Evolutionary conservation across 2,797 vertebrate species (phyloP), one percentile per base, ranked within the genome.

Genomic region (Halcyon badia): DNA sequence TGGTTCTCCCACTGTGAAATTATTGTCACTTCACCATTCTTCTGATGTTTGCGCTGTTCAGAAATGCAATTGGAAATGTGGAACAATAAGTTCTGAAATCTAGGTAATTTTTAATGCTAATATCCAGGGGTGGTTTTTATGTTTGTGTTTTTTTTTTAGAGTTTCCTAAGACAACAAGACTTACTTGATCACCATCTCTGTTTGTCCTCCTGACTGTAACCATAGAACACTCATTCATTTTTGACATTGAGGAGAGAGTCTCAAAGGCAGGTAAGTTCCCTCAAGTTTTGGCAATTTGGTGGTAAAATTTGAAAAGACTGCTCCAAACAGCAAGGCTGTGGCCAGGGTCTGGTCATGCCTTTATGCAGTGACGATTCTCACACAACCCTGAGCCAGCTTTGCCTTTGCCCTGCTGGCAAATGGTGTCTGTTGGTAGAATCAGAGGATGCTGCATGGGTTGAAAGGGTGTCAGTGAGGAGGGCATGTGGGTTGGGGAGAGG

Each of bases 261-360:
- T 76, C 24, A 7, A n/a, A 49, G 46, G 14, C 9, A 5, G 19
- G 41, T 35, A 72, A 51, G 25, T n/a, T 84, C 12, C 14, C 19
- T 3, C 7, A 14, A 3, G 48, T 51, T 70, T 35, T 76, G 35
- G 3, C 14, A 49, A 8, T 33, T 61, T 3, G 2, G 7, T 31
- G 28, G 31, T 26, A 41, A 26, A 58, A 15, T 48, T 48, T 41
- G 49, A 21, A 37, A 49, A 0, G 5, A 17, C 12, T 17, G 18
- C 3, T 68, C 25, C 24, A 13, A 5, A 14, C 16, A 7, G 12
- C 4, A 2, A 33, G 65, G 62, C 28, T 65, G 21, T 3, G 10
- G 10, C 22, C 0, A 0, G 14, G 13, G 6, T 52, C 13, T 1
- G 2, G 25, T 25, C 62, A 6, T 41, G 30, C 19, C 14, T 5